These are phyloP conservation scores for Phodopus roborovskii DNA, from an alignment of 2,113 vertebrate genomes.

Conservation along the genomic window DNA sequence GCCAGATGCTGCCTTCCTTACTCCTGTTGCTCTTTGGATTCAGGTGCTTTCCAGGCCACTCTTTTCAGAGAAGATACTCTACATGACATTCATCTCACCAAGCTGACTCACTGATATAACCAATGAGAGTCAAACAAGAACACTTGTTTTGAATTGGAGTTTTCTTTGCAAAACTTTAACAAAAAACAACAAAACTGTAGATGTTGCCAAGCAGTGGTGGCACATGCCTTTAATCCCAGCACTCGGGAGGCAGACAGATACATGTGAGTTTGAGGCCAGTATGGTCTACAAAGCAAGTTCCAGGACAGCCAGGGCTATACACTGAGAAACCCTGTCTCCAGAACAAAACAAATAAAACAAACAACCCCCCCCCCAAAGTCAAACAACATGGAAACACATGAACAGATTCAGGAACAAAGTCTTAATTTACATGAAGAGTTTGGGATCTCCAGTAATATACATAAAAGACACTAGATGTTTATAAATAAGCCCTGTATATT, in stretches of 20 bases:
- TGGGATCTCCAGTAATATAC: conserved; percentile 2
- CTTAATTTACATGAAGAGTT: conserved; percentile 38
- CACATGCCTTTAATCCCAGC: background rate
- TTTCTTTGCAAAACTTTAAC: background rate
- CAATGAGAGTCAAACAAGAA: background rate
- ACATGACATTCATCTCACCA: background rate
- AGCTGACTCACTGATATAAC: background rate
- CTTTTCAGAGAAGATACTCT: background rate
- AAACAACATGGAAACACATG: conserved; percentile 13
- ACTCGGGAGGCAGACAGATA: background rate
- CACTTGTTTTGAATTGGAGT: conserved; percentile 1
- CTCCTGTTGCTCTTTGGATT: background rate
- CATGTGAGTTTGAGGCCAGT: background rate
- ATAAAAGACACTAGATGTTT: background rate
- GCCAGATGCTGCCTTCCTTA: background rate
- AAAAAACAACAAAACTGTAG: background rate
- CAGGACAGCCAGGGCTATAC: background rate
- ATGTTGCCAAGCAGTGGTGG: background rate
- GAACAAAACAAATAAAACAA: background rate
- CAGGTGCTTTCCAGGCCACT: conserved; percentile 7
- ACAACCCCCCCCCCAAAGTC: background rate
- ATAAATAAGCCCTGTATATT: background rate
- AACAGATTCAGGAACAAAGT: conserved; percentile 17
- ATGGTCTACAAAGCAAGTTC: background rate
- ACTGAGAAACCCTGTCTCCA: background rate